These are phyloP conservation scores for Agrochola macilenta DNA, from an alignment of 2,888 invertebrate genomes.

Conservation along the genomic window DNA sequence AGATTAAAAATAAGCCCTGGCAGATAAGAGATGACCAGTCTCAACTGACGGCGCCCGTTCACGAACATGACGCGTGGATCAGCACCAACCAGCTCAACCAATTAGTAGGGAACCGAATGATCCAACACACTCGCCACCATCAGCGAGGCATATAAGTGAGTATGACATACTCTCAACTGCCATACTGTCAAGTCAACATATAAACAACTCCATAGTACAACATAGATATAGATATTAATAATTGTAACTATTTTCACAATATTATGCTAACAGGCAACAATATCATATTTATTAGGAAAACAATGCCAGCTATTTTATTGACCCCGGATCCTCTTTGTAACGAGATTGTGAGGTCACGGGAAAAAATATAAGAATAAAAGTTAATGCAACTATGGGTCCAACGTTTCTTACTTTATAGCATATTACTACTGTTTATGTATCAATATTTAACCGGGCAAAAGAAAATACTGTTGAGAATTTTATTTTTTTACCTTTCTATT, in stretches of 20 bases:
- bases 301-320: conserved; percentile 28
- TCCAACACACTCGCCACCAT: no score
- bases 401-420: conserved; percentile 16
- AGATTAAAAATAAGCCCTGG: no score
- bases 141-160: no score
- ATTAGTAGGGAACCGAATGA: no score
- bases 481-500: no score
- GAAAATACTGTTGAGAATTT: background rate
- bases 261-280: conserved; percentile 38
- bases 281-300: conserved; percentile 50
- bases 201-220: background rate
- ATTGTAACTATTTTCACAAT: conserved; percentile 26
- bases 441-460: background rate
- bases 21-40: no score
- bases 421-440: conserved; percentile 14
- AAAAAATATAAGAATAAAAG: conserved; percentile 41
- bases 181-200: no score
- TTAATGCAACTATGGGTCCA: conserved; percentile 26
- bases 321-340: conserved; percentile 43
- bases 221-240: conserved; percentile 2
- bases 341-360: conserved; percentile 29
- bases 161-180: no score
- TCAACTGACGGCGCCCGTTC: no score
- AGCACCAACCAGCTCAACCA: no score
- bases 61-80: no score